Evolutionary conservation across 1,140 invertebrate species (phyloP), one percentile per base, ranked within the genome.

Genomic region (Cardiocondyla obscurior): DNA sequence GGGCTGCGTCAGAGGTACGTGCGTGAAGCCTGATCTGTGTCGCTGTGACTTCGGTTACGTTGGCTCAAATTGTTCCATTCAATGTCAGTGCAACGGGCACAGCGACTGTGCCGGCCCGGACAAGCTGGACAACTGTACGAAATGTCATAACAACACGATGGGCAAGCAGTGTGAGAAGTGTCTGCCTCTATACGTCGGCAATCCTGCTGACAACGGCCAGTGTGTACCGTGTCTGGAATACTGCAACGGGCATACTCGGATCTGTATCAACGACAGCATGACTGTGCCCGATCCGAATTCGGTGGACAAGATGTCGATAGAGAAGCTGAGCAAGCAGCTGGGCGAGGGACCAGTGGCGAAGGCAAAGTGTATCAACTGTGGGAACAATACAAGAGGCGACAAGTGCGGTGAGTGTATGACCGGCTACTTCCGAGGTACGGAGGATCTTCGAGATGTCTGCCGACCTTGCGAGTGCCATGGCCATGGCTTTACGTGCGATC

Each of bases 31-130:
- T 33, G 96, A 98, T 90, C 94, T 96, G 14, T 99, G 98, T 91
- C 94, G 96, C 51, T 99, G 98, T 93, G 96, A 99, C 94, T 99
- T 99, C 94, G 98, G 98, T 57, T 99, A 97, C 92, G 98, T 99
- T 28, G 98, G 98, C 60, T 96, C 96, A 73, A 98, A 99, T 94
- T 99, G 98, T 92, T 98, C 97, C 69, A 97, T 97, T 57, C 97
- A 98, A 91, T 99, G 98, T 92, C 96, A 98, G 90, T 99, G 98
- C 92, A 98, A 99, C 93, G 98, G 98, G 0, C 98, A 99, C 94
- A 97, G 98, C 72, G 96, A 98, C 89, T 99, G 98, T 93, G 96
- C 95, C 84, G 97, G 98, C 14, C 97, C 97, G 4, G 96, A 98
- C 90, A 96, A 97, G 86, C 95, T 98, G 57, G 96, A 98, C 90